phyloP scores from a whole-genome alignment of 2,888 invertebrate species.

The Danaus chrysippus region DNA sequence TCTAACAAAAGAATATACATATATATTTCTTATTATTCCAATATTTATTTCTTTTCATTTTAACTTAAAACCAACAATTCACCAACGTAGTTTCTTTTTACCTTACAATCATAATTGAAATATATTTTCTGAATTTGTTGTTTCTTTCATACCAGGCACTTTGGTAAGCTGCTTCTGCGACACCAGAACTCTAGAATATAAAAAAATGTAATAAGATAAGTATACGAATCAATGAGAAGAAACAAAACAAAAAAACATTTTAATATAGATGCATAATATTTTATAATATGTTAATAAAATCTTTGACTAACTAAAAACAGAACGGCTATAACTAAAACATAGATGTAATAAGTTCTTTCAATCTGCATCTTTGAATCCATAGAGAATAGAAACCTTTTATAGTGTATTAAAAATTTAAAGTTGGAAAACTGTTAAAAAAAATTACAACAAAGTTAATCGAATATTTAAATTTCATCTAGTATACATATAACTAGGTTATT shows the following conservation, averaged over 20 bases:
- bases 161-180: constrained; percentile 37
- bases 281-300: too few relatives aligned
- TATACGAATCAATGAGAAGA: constrained; percentile 10
- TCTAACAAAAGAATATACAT: too few relatives aligned
- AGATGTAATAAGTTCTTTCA: constrained; percentile 15
- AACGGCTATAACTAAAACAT: constrained; percentile 26
- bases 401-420: not conserved
- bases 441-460: too few relatives aligned
- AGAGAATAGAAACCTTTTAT: constrained; percentile 18
- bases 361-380: constrained; percentile 24
- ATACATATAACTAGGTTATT: too few relatives aligned
- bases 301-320: too few relatives aligned
- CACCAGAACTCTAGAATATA: constrained; percentile 33
- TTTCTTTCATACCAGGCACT: constrained; percentile 35
- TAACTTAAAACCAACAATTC: not conserved
- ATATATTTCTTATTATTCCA: not conserved
- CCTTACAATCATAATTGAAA: constrained; percentile 37
- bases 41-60: not conserved
- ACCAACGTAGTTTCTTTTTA: constrained; percentile 11
- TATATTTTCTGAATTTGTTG: constrained; percentile 33
- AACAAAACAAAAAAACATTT: too few relatives aligned
- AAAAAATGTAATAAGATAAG: not conserved
- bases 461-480: too few relatives aligned
- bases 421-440: too few relatives aligned
- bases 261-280: too few relatives aligned